These are phyloP conservation scores for Allophyes oxyacanthae DNA, from an alignment of 2,888 invertebrate species.

Conservation along the genomic window DNA sequence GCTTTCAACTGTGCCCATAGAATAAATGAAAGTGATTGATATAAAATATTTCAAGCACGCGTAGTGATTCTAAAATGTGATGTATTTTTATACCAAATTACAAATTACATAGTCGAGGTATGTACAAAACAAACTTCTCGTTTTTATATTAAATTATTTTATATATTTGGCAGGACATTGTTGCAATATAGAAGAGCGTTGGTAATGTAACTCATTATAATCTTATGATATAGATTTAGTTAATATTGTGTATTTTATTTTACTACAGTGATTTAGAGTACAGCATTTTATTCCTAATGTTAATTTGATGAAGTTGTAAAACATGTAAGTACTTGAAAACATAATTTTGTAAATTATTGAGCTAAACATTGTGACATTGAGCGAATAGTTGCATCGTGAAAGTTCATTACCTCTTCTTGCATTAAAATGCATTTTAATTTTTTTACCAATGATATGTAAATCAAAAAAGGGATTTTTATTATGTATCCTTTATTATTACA, in stretches of 20 bases:
- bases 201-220: constrained; percentile 50
- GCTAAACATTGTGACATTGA: constrained; percentile 10
- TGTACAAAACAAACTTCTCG: constrained; percentile 39
- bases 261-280: constrained; percentile 27
- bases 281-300: constrained; percentile 18
- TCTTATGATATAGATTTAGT: constrained; percentile 50
- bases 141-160: constrained; percentile 49
- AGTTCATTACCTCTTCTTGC: background rate
- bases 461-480: too few species aligned
- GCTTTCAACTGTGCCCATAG: constrained; percentile 29
- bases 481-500: background rate
- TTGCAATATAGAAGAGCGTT: constrained; percentile 32
- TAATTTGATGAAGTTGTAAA: constrained; percentile 18
- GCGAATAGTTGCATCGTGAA: constrained; percentile 24
- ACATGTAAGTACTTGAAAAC: constrained; percentile 24
- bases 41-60: constrained; percentile 37
- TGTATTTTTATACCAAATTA: constrained; percentile 70
- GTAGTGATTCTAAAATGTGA: constrained; percentile 64
- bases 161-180: constrained; percentile 40
- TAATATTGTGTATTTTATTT: constrained; percentile 42
- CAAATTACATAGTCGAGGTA: constrained; percentile 54
- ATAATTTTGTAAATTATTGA: constrained; percentile 1
- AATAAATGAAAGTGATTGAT: constrained; percentile 27
- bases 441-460: background rate
- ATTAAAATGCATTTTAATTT: constrained; percentile 9